A percentile compares a stretch with the other conserved stretches of the same genome.
Conservation (phyloP, 2,888 invertebrate species). For the Pandemis corylana region DNA sequence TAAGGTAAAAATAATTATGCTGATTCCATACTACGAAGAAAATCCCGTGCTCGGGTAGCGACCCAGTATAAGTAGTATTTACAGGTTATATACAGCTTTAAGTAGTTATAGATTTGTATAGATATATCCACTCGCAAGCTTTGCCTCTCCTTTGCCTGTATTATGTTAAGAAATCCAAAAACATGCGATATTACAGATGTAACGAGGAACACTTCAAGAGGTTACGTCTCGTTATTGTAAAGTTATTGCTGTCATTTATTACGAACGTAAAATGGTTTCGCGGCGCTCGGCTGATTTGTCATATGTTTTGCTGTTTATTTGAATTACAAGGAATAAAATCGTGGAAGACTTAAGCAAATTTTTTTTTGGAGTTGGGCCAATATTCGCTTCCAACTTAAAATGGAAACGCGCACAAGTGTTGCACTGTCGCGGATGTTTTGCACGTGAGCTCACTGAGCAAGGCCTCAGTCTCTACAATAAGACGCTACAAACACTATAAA, state of each 20-base stretch:
- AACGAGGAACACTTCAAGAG: background rate
- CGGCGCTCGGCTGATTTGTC: background rate
- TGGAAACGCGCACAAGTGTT: no score
- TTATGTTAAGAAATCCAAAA: background rate
- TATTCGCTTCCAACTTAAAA: no score
- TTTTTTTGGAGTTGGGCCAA: no score
- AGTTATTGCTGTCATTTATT: slow-evolving; percentile 6
- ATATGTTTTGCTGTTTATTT: background rate
- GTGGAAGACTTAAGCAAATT: no score
- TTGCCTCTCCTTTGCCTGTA: background rate
- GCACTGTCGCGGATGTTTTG: no score
- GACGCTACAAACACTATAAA: no score
- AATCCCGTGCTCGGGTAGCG: no score
- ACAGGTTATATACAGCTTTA: no score
- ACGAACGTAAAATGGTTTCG: slow-evolving; percentile 1
- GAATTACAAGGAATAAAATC: background rate
- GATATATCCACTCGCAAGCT: background rate
- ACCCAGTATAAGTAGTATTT: no score
- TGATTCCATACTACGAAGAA: no score
- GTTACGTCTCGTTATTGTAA: background rate
- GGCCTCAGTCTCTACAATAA: no score
- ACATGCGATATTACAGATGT: background rate
- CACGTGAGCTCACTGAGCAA: background rate
- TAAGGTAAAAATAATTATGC: no score
- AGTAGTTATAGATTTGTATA: background rate